These are phyloP conservation scores for Pseudolycoriella hygida DNA, from an alignment of 2,888 invertebrate genomes.

Conservation along the genomic window DNA sequence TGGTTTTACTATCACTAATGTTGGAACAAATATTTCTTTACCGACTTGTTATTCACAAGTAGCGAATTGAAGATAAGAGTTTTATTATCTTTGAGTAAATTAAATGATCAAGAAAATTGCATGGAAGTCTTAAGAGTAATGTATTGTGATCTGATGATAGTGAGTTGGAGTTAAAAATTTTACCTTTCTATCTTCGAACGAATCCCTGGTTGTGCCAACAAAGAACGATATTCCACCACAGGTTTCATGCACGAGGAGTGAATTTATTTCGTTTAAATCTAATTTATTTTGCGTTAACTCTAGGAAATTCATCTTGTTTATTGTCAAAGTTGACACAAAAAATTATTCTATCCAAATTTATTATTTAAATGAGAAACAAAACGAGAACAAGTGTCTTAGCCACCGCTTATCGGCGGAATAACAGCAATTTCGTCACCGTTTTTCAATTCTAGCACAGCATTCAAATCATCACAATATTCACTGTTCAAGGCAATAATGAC, in stretches of 20 bases:
- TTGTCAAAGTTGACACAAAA: slow-evolving; percentile 3
- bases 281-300: slow-evolving; percentile 49
- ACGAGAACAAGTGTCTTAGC: too few relatives aligned
- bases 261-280: slow-evolving; percentile 44
- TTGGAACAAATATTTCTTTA: too few relatives aligned
- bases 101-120: too few relatives aligned
- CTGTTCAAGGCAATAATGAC: slow-evolving; percentile 73
- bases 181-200: slow-evolving; percentile 63
- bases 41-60: too few relatives aligned
- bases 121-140: too few relatives aligned
- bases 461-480: slow-evolving; percentile 44
- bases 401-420: slow-evolving; percentile 89
- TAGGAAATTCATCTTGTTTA: slow-evolving; percentile 36
- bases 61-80: too few relatives aligned
- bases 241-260: slow-evolving; percentile 44
- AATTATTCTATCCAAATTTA: slow-evolving; percentile 5
- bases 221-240: slow-evolving; percentile 85
- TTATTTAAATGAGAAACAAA: too few relatives aligned
- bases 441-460: slow-evolving; percentile 35
- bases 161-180: too few relatives aligned
- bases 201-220: slow-evolving; percentile 74
- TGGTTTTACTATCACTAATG: too few relatives aligned
- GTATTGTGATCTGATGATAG: too few relatives aligned
- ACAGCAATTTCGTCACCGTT: slow-evolving; percentile 71
- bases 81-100: too few relatives aligned